Base-by-base conservation (phyloP, 2,113 vertebrate genomes). In the Triplophysa dalaica region DNA sequence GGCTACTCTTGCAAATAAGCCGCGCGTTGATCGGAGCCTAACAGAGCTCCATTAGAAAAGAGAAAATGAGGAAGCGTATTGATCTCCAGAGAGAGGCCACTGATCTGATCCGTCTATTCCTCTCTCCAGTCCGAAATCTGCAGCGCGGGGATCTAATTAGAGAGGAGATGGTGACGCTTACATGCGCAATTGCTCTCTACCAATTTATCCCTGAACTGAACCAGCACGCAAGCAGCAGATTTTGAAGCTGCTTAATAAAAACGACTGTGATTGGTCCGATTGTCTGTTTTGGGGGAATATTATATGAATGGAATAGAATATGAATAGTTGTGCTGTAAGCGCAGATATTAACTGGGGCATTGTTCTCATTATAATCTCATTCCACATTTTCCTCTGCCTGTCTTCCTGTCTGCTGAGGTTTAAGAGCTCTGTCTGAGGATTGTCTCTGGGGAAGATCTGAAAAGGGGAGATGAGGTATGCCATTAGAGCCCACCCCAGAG, bases 401-500 rank as follows among this genome's bases (percentile, higher is more conserved):
- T 21, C 60, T 24, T 60, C 17, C 68, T 82, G 6, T 68, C 43
- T 8, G 5, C 21, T 61, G 8, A 69, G 77, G 77, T 58, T 54
- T 63, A 64, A 80, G 48, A 43, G 61, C 77, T 82, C 77, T 82
- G 54, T 82, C 26, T 79, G 70, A 70, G 78, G 80, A 85, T 82
- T 82, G 80, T 81, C 19, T 48, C 75, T 60, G 61, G 65, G 66
- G 50, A 33, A 77, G 69, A 70, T 56, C 61, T 67, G 68, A 80
- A 24, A 58, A 13, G 11, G 54, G 78, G 78, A 76, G 76, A 80
- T 75, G 43, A 65, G 43, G 81, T 74, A 83, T 82, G 52, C 79
- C 84, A 89, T 89, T 82, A 88, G 76, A 77, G 61, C 26, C 17
- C 29, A 38, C 62, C 66, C 67, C 6, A 61, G 60, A 70, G 75